A percentile compares a stretch with the other conserved stretches of the same genome.
These are phyloP conservation scores for Fregetta grallaria DNA, from an alignment of 2,113 vertebrate genomes.

Conservation along the genomic window DNA sequence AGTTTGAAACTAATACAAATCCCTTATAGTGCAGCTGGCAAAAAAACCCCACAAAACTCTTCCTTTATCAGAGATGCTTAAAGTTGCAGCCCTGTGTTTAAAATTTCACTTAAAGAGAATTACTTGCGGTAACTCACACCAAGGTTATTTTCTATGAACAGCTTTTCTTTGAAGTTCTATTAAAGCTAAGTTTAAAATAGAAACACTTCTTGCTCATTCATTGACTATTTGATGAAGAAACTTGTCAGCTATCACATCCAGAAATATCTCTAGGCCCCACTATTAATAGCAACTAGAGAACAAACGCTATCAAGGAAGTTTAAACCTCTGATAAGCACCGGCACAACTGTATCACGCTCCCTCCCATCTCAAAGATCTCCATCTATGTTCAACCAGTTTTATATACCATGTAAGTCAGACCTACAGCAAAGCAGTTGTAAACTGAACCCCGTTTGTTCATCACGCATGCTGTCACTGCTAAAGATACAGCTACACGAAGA, in stretches of 20 bases:
- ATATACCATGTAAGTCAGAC: not conserved
- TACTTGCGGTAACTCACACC: not conserved
- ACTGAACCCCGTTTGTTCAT: not conserved
- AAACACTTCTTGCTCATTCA: constrained; percentile 55
- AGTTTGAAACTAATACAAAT: not conserved
- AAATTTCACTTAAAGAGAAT: not conserved
- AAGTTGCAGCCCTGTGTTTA: not conserved
- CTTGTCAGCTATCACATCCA: constrained; percentile 50
- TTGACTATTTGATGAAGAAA: constrained; percentile 59
- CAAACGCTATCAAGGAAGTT: constrained; percentile 33
- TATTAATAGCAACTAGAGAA: constrained; percentile 47
- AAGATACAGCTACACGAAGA: not conserved
- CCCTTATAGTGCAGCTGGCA: not conserved
- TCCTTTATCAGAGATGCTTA: not conserved
- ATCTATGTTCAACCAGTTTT: not conserved
- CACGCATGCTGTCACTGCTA: not conserved
- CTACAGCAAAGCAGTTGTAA: not conserved
- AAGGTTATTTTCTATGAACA: constrained; percentile 23
- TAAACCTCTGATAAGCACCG: not conserved
- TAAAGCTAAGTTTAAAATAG: constrained; percentile 45
- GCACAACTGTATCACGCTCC: accelerated
- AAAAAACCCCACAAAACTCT: not conserved
- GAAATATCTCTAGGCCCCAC: constrained; percentile 13
- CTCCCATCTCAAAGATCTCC: not conserved
- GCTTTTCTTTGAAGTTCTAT: constrained; percentile 22